Base-by-base conservation (phyloP, 2,888 invertebrate species). In the Perdita meconis region DNA sequence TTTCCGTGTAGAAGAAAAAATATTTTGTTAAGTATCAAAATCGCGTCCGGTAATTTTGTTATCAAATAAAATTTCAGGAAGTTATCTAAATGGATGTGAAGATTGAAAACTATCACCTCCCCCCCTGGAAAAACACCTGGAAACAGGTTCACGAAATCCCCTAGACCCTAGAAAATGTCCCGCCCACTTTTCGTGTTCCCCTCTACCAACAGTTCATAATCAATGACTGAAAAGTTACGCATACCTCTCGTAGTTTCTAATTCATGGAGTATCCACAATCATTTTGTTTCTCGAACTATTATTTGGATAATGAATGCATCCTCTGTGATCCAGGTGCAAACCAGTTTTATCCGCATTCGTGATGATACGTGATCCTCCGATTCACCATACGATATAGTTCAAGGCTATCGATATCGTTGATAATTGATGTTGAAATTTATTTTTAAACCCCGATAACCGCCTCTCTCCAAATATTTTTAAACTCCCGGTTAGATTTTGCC, bases 121-220 rank as follows among this genome's bases (percentile, higher is more conserved):
- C n/a, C n/a, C n/a, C n/a, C n/a, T 24, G 22, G 59, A 63, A 70
- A 30, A 19, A 53, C 1, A 8, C 1, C n/a, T 19, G 19, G 16
- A 30, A 16, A 26, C 42, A 4, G 13, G 16, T 26, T 30, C 5
- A 30, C 40, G 50, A 47, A 68, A 63, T 44, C 22, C 42, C 38
- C n/a, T 53, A 53, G 51, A 30, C 42, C 38, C n/a, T 53, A 53
- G 51, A 30, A 47, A 56, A 59, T 57, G 5, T 16, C 10, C 16
- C 30, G 26, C 1, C 12, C 30, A 56, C 40, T 34, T 53, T 60
- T n/a, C n/a, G n/a, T 53, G 4, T 47, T 1, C 22, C 55, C 57
- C 55, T 47, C 57, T 40, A 64, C 5, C 2, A 22, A 24, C 50
- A 53, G 4, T 13, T 50, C 2, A 0, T 19, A 12, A 22, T 2